Percentiles rank a stretch among this genome's conserved stretches.
phyloP scores from a whole-genome alignment of 2,888 invertebrate species.

The Acleris literana region DNA sequence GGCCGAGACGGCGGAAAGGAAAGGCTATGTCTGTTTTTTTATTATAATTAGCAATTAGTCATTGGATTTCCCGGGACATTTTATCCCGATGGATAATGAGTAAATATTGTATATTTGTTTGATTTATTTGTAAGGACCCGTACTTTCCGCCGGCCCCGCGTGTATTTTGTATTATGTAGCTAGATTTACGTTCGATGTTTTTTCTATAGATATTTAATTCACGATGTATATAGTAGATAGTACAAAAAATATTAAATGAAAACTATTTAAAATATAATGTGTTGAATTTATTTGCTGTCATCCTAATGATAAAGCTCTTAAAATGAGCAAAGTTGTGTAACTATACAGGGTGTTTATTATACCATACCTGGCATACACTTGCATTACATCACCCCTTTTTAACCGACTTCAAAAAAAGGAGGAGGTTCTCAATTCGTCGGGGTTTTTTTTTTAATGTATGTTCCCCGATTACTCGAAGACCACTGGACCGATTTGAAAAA shows the following conservation, averaged over 20 bases:
- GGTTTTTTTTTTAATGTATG: too few species aligned
- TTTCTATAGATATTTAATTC: slow-evolving; percentile 78
- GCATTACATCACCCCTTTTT: too few species aligned
- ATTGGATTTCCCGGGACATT: slow-evolving; percentile 1
- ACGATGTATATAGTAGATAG: slow-evolving; percentile 81
- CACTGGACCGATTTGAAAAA: too few species aligned
- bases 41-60: slow-evolving; percentile 1
- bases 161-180: slow-evolving; percentile 73
- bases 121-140: not conserved
- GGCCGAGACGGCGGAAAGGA: not conserved
- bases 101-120: slow-evolving; percentile 30
- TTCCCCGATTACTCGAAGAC: too few species aligned
- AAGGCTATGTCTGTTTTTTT: slow-evolving; percentile 1
- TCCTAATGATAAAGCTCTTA: not conserved
- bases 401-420: too few species aligned
- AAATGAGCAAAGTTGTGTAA: too few species aligned
- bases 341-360: too few species aligned
- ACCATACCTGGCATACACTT: too few species aligned
- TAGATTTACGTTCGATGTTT: slow-evolving; percentile 50
- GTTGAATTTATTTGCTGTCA: not conserved
- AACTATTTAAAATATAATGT: slow-evolving; percentile 56
- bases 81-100: not conserved
- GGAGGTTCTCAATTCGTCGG: too few species aligned
- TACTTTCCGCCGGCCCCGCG: slow-evolving; percentile 34
- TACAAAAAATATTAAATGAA: slow-evolving; percentile 80